A percentile compares a stretch with the other conserved stretches of the same genome.
phyloP scores from a whole-genome alignment of 2,113 vertebrate species.

The Ptilorrhoa leucosticta region DNA sequence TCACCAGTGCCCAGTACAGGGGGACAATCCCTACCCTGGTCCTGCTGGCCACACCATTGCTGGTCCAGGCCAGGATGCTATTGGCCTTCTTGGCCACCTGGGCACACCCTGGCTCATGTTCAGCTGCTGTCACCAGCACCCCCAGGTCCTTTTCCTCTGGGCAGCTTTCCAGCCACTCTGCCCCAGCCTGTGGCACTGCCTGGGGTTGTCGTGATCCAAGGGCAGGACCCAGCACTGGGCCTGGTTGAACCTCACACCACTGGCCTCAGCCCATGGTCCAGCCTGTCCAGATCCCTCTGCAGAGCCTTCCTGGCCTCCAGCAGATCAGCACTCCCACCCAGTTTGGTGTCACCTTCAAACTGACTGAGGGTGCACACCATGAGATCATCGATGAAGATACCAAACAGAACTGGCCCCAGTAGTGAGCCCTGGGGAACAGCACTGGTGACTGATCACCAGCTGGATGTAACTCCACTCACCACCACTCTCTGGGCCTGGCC shows the following conservation, averaged over 20 bases:
- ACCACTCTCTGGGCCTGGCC: background rate
- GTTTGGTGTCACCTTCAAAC: background rate
- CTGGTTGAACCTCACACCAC: background rate
- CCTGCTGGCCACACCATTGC: background rate
- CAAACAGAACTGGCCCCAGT: background rate
- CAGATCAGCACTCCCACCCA: accelerated
- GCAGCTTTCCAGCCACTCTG: background rate
- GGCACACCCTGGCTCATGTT: background rate
- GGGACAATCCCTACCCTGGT: background rate
- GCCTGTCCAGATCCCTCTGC: background rate
- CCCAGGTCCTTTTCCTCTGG: background rate
- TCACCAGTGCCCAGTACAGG: background rate
- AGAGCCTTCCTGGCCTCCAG: background rate
- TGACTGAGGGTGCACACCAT: background rate
- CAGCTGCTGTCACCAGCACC: accelerated
- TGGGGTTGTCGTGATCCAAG: background rate
- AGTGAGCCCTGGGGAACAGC: background rate
- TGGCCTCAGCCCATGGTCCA: accelerated
- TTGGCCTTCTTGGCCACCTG: background rate
- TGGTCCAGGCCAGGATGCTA: background rate
- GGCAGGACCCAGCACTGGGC: accelerated
- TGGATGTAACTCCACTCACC: background rate
- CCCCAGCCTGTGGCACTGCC: accelerated
- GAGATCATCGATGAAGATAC: background rate
- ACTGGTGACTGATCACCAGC: accelerated